These are phyloP conservation scores for Vanessa tameamea DNA, from an alignment of 1,140 invertebrate genomes.

Conservation along the genomic window DNA sequence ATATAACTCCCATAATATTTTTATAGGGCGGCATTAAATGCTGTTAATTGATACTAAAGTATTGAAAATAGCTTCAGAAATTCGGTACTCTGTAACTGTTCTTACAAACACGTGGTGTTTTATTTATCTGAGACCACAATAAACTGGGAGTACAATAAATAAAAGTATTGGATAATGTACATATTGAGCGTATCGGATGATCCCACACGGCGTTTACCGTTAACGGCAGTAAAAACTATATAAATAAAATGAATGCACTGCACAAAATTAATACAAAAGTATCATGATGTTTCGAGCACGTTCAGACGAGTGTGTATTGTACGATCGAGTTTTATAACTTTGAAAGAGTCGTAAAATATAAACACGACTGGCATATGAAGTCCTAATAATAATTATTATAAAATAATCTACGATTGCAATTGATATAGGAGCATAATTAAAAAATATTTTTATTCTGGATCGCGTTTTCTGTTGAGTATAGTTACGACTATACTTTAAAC, in stretches of 20 bases:
- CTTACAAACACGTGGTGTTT: slow-evolving; percentile 19
- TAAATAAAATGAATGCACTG: slow-evolving; percentile 35
- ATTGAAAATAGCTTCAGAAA: slow-evolving; percentile 12
- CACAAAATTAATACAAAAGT: slow-evolving; percentile 26
- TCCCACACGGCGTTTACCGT: slow-evolving; percentile 41
- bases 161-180: slow-evolving; percentile 18
- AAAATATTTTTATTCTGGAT: background rate
- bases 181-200: slow-evolving; percentile 22
- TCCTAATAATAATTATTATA: slow-evolving; percentile 16
- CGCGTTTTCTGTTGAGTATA: background rate
- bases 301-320: slow-evolving; percentile 20
- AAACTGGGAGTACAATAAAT: slow-evolving; percentile 20
- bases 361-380: slow-evolving; percentile 28
- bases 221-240: slow-evolving; percentile 40
- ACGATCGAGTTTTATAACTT: slow-evolving; percentile 19
- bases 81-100: background rate
- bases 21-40: slow-evolving; percentile 3
- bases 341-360: slow-evolving; percentile 23
- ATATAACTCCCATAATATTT: slow-evolving; percentile 11
- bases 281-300: slow-evolving; percentile 29
- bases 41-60: slow-evolving; percentile 6
- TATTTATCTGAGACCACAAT: slow-evolving; percentile 14
- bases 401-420: background rate
- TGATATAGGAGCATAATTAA: background rate
- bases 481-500: background rate